These are phyloP conservation scores for Dermochelys coriacea DNA, from an alignment of 2,797 vertebrate genomes.

Conservation along the genomic window DNA sequence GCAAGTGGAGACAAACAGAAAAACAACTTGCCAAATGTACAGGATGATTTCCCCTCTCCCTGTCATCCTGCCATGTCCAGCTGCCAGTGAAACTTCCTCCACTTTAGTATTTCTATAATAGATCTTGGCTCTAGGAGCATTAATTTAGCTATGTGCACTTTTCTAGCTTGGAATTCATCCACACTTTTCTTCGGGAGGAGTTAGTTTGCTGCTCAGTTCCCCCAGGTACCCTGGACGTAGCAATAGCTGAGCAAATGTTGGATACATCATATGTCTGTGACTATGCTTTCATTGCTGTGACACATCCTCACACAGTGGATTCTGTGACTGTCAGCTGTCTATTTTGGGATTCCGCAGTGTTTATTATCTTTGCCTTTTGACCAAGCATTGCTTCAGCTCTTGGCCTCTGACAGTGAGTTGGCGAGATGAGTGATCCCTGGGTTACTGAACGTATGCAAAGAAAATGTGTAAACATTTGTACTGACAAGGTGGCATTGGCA, in stretches of 20 bases:
- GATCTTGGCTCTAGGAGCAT: background rate
- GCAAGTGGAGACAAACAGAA: background rate
- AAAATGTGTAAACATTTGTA: slow-evolving; percentile 31
- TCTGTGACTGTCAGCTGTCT: slow-evolving; percentile 29
- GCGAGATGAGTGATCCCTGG: background rate
- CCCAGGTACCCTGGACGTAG: background rate
- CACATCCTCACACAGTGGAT: background rate
- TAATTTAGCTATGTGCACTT: slow-evolving; percentile 1
- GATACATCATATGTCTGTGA: slow-evolving; percentile 6
- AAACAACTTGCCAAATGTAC: background rate
- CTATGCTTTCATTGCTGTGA: slow-evolving; percentile 8
- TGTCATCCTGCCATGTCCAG: background rate
- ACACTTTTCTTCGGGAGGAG: background rate
- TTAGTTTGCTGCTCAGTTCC: slow-evolving; percentile 4
- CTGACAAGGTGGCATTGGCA: background rate
- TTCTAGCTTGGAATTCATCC: background rate
- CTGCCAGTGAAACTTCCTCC: background rate
- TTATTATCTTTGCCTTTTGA: slow-evolving; percentile 13
- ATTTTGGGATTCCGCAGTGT: slow-evolving; percentile 19
- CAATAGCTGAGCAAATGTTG: slow-evolving; percentile 5
- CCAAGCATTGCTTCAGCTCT: slow-evolving; percentile 15
- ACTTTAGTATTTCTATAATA: background rate
- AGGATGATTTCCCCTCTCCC: background rate
- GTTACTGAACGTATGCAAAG: slow-evolving; percentile 26
- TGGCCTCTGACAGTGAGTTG: slow-evolving; percentile 35